Percentiles rank a stretch among this genome's conserved stretches.
Conservation (phyloP, 2,888 invertebrate species). For the Luffia ferchaultella region DNA sequence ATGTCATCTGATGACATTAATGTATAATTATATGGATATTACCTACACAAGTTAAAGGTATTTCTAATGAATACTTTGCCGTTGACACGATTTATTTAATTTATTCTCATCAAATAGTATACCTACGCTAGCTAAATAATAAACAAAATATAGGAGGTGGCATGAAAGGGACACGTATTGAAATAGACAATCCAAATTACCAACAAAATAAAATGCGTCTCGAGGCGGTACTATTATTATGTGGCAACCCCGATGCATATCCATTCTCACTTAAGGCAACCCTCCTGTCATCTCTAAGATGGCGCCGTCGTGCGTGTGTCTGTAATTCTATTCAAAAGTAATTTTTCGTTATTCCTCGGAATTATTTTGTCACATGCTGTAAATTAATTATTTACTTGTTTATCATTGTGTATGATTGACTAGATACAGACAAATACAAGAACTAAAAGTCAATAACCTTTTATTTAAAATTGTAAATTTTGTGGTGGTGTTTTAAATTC, state of each 20-base stretch:
- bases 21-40: too few species aligned
- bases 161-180: conserved; percentile 4
- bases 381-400: conserved; percentile 8
- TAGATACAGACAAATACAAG: conserved; percentile 5
- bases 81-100: too few species aligned
- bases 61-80: too few species aligned
- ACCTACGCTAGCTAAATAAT: too few species aligned
- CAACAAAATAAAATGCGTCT: conserved; percentile 7
- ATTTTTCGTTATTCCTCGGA: conserved; percentile 8
- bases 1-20: too few species aligned
- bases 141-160: too few species aligned
- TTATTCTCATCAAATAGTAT: too few species aligned
- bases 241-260: conserved; percentile 4
- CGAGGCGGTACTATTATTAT: conserved; percentile 8
- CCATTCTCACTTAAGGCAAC: conserved; percentile 7
- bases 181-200: conserved; percentile 5
- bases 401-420: conserved; percentile 6
- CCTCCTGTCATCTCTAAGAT: conserved; percentile 9
- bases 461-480: conserved; percentile 7
- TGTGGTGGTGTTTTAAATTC: conserved; percentile 8
- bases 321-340: conserved; percentile 6
- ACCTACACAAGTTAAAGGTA: too few species aligned
- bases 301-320: conserved; percentile 5
- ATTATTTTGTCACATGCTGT: conserved; percentile 7
- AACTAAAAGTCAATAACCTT: conserved; percentile 7